Evolutionary conservation across 2,888 invertebrate species (phyloP).

Genomic region (Drosophila meridiana): DNA sequence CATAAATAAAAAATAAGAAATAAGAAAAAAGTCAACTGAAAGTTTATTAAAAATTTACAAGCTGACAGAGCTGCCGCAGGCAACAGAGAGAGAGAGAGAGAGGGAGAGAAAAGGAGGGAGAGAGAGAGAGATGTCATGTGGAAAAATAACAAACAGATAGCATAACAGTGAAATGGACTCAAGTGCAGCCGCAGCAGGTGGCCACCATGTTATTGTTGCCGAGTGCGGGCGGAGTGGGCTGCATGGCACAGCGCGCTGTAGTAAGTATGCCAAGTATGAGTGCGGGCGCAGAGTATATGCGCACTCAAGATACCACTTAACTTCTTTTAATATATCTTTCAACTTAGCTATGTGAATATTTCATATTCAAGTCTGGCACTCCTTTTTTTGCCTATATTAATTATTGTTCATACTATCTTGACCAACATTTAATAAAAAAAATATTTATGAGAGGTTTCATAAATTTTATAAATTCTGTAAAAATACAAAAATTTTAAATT

Average conservation of each 20-base stretch:
- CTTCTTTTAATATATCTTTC: neutral
- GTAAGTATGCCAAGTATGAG: slow-evolving; percentile 8
- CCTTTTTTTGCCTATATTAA: too few relatives aligned
- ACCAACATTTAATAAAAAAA: too few relatives aligned
- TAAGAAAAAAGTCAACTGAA: slow-evolving; percentile 53
- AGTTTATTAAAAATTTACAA: slow-evolving; percentile 77
- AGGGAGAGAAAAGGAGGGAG: neutral
- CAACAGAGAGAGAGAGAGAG: slow-evolving; percentile 25
- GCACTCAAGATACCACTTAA: slow-evolving; percentile 10
- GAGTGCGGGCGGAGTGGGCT: slow-evolving; percentile 1
- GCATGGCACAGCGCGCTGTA: slow-evolving; percentile 19
- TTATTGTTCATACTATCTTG: too few relatives aligned
- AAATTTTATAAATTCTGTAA: too few relatives aligned
- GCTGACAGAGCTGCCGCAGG: slow-evolving; percentile 45
- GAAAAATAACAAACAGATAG: slow-evolving; percentile 60
- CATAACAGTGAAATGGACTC: slow-evolving; percentile 69
- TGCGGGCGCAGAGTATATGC: neutral
- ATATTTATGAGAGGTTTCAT: too few relatives aligned
- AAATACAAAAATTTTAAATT: too few relatives aligned
- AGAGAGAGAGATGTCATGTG: slow-evolving; percentile 17
- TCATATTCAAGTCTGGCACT: too few relatives aligned
- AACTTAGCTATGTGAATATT: neutral
- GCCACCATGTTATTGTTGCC: slow-evolving; percentile 69
- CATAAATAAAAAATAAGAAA: slow-evolving; percentile 11
- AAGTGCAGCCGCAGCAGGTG: slow-evolving; percentile 81